phyloP scores from a whole-genome alignment of 2,888 invertebrate genomes.

The Plagiodera versicolora region DNA sequence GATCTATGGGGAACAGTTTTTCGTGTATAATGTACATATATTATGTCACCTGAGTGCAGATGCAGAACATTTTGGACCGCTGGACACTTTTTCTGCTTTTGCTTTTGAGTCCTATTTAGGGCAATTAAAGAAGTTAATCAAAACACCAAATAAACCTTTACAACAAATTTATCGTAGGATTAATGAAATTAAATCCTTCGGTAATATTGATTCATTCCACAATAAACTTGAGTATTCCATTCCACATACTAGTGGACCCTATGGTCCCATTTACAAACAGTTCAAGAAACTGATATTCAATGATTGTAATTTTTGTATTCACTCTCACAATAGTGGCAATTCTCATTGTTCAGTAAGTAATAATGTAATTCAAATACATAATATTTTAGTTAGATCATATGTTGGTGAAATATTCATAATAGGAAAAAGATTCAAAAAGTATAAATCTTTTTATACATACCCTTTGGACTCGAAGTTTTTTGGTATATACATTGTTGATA shows the following conservation, averaged over 20 bases:
- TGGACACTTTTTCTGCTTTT: slow-evolving; percentile 27
- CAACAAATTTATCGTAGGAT: slow-evolving; percentile 13
- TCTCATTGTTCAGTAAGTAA: neutral
- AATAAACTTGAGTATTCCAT: no score
- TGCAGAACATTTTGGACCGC: slow-evolving; percentile 23
- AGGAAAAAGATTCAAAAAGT: neutral
- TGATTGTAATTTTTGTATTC: neutral
- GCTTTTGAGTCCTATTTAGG: slow-evolving; percentile 28
- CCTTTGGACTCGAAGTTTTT: neutral
- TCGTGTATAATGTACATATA: slow-evolving; percentile 28
- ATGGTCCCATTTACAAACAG: neutral
- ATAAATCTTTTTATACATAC: neutral
- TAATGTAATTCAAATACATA: slow-evolving; percentile 1
- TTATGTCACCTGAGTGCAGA: slow-evolving; percentile 29
- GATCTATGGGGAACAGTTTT: slow-evolving; percentile 27
- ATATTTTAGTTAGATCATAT: slow-evolving; percentile 1
- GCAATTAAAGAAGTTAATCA: slow-evolving; percentile 19
- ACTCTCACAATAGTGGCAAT: neutral
- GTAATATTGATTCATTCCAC: neutral
- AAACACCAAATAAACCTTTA: slow-evolving; percentile 18
- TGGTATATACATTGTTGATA: neutral
- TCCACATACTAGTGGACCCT: neutral
- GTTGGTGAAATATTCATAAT: neutral
- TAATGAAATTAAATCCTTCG: neutral
- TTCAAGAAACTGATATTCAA: neutral